These are phyloP conservation scores for Leucophenga maculata DNA, from an alignment of 2,888 invertebrate species.

Conservation along the genomic window DNA sequence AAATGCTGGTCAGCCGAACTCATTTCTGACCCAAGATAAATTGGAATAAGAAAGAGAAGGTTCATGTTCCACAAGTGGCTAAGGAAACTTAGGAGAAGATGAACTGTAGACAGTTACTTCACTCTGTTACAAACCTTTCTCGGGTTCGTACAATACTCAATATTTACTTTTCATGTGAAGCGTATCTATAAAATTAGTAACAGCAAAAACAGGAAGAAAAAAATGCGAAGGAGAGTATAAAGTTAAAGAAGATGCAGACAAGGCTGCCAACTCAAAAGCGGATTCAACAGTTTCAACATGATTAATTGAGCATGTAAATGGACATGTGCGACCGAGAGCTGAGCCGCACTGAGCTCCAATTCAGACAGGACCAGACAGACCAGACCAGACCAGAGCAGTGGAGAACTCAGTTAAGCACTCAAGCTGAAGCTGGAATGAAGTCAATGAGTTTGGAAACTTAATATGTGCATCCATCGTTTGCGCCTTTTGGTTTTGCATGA, in stretches of 20 bases:
- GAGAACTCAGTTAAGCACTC: not conserved
- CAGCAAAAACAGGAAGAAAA: not conserved
- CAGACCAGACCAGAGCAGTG: constrained; percentile 31
- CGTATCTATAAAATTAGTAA: not conserved
- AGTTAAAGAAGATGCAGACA: constrained; percentile 26
- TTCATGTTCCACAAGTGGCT: too few relatives aligned
- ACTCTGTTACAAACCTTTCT: too few relatives aligned
- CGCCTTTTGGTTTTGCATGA: not conserved
- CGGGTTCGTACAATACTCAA: too few relatives aligned
- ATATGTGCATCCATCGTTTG: constrained; percentile 6
- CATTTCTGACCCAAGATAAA: too few relatives aligned
- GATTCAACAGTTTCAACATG: constrained; percentile 42
- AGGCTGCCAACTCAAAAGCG: constrained; percentile 13
- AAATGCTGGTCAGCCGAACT: too few relatives aligned
- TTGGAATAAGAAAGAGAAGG: too few relatives aligned
- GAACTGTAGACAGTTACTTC: too few relatives aligned
- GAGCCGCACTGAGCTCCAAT: not conserved
- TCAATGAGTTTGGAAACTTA: constrained; percentile 21
- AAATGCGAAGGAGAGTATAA: not conserved
- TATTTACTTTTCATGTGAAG: too few relatives aligned
- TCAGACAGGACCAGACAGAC: not conserved
- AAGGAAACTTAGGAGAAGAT: too few relatives aligned
- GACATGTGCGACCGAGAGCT: constrained; percentile 50
- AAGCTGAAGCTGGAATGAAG: constrained; percentile 7
- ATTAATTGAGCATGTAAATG: constrained; percentile 62